Percentiles rank a stretch among this genome's conserved stretches.
phyloP scores from a whole-genome alignment of 2,113 vertebrate genomes.

The Diphyllodes magnificus region DNA sequence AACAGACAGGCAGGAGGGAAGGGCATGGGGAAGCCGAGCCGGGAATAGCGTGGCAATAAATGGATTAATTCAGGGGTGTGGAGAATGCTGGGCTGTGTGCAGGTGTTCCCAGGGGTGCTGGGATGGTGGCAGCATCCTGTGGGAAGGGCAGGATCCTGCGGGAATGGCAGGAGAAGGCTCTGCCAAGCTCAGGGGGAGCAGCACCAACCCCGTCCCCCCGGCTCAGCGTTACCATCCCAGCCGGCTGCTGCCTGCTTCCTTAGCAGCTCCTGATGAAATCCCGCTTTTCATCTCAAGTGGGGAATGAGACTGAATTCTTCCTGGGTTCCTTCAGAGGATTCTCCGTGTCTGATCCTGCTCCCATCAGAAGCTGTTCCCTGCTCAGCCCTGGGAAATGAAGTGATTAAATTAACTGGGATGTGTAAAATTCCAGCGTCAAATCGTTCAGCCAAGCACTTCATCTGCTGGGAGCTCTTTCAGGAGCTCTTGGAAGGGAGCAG shows the following conservation, averaged over 20 bases:
- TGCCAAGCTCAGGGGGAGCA: neutral
- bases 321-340: neutral
- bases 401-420: neutral
- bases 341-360: neutral
- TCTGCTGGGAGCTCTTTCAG: neutral
- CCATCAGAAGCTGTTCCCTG: neutral
- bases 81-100: neutral
- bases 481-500: neutral
- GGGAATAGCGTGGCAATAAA: neutral
- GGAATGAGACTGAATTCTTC: neutral
- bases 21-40: neutral
- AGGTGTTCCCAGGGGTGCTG: neutral
- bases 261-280: neutral
- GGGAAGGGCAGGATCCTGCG: neutral
- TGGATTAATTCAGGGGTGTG: neutral
- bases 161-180: neutral
- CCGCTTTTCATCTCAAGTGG: neutral
- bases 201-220: accelerated
- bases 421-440: neutral
- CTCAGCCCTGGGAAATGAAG: neutral
- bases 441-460: neutral
- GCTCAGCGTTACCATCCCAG: accelerated
- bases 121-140: neutral
- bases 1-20: neutral
- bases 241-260: neutral